These are phyloP conservation scores for Habroteleia sp. DNA, from an alignment of 2,888 invertebrate genomes.

Conservation along the genomic window DNA sequence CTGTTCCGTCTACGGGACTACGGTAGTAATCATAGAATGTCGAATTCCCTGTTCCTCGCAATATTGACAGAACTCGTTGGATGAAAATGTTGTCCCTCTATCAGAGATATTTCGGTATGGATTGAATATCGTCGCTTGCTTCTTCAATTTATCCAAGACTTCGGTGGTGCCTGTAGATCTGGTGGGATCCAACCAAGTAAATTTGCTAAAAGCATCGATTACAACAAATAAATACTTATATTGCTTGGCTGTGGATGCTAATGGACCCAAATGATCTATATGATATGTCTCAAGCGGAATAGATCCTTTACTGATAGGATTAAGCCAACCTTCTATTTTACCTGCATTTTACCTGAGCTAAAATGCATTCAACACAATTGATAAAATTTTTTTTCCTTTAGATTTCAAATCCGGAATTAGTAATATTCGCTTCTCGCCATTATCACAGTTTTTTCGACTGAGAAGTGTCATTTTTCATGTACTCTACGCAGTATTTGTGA, in stretches of 20 bases:
- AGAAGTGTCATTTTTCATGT: constrained; percentile 1
- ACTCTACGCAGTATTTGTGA: neutral
- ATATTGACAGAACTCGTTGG: neutral
- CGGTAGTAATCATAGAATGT: neutral
- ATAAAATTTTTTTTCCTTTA: neutral
- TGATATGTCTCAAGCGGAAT: neutral
- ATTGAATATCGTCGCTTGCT: constrained; percentile 2
- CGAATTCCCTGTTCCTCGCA: neutral
- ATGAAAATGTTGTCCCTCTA: neutral
- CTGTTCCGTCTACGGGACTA: neutral
- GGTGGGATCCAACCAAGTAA: constrained; percentile 1
- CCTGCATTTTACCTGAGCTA: neutral
- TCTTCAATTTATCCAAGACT: constrained; percentile 7
- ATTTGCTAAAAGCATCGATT: neutral
- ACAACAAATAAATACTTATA: neutral
- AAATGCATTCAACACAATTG: neutral
- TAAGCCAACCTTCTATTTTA: constrained; percentile 1
- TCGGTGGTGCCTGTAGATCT: constrained; percentile 1
- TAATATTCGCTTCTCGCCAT: neutral
- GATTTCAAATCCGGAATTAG: neutral
- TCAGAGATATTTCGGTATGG: constrained; percentile 1
- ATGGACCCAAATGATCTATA: constrained; percentile 9
- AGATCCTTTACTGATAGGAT: neutral
- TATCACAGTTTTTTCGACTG: neutral
- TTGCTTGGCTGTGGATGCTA: neutral